These are phyloP conservation scores for Sarcophaga subvicina DNA, from an alignment of 2,888 invertebrate species.

Conservation along the genomic window DNA sequence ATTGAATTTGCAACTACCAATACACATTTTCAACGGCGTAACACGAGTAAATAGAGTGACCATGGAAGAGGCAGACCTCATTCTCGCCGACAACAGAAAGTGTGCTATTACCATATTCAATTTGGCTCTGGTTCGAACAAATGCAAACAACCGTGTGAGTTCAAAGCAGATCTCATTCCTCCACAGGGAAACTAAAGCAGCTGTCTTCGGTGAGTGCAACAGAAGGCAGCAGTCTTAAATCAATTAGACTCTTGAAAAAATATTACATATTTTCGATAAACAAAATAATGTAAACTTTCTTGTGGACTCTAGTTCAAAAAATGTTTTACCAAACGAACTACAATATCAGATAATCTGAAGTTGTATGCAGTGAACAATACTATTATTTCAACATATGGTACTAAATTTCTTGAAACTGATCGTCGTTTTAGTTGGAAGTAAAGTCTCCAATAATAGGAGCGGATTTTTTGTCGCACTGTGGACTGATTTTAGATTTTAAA, in stretches of 20 bases:
- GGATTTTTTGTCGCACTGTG: conserved; percentile 42
- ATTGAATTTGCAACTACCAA: conserved; percentile 29
- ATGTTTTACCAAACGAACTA: conserved; percentile 8
- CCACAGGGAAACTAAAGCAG: conserved; percentile 45
- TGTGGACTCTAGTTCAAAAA: conserved; percentile 37
- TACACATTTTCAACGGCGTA: conserved; percentile 23
- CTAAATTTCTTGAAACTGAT: conserved; percentile 42
- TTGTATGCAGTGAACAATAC: conserved; percentile 55
- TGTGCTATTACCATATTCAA: conserved; percentile 47
- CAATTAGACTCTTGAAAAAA: conserved; percentile 39
- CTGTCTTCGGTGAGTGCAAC: conserved; percentile 46
- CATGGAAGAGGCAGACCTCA: conserved; percentile 33
- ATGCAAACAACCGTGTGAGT: conserved; percentile 48
- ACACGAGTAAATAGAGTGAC: conserved; percentile 16
- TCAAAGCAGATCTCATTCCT: conserved; percentile 4
- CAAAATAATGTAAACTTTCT: conserved; percentile 34
- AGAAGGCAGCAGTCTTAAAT: conserved; percentile 37
- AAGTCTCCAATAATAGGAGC: conserved; percentile 47
- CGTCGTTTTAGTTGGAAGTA: conserved; percentile 47
- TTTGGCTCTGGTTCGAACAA: conserved; percentile 49
- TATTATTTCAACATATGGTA: conserved; percentile 45
- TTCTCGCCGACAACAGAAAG: conserved; percentile 44
- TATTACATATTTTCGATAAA: conserved; percentile 36
- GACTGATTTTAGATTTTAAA: conserved; percentile 43
- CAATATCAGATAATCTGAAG: conserved; percentile 17